phyloP scores from a whole-genome alignment of 1,140 invertebrate species.

The Drosophila busckii region DNA sequence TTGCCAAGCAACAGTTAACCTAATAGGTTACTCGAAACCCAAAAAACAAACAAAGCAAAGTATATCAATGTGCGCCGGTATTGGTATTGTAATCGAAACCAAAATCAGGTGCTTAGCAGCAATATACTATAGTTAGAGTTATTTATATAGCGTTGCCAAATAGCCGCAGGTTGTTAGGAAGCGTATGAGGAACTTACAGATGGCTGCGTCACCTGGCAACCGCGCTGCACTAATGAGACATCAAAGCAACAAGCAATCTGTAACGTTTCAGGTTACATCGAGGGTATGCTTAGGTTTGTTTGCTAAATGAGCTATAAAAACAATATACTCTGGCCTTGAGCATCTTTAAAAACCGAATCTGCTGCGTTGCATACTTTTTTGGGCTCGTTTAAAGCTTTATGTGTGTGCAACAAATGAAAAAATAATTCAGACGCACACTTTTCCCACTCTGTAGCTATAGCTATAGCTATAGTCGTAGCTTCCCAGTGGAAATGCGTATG shows the following conservation, averaged over 20 bases:
- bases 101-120: constrained; percentile 35
- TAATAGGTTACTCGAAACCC: constrained; percentile 41
- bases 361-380: constrained; percentile 14
- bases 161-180: too few relatives aligned
- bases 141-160: too few relatives aligned
- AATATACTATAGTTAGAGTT: too few relatives aligned
- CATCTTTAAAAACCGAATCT: not conserved
- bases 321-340: constrained; percentile 20
- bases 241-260: constrained; percentile 58
- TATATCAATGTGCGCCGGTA: too few relatives aligned
- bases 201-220: constrained; percentile 67
- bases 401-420: constrained; percentile 67
- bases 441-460: not conserved
- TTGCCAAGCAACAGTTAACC: constrained; percentile 16
- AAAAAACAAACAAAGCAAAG: not conserved
- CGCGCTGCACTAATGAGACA: constrained; percentile 66
- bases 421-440: constrained; percentile 38
- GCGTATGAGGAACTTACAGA: too few relatives aligned
- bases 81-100: constrained; percentile 17
- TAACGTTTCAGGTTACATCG: constrained; percentile 56
- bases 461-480: constrained; percentile 3
- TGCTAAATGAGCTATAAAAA: constrained; percentile 44
- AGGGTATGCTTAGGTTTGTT: constrained; percentile 10
- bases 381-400: constrained; percentile 48
- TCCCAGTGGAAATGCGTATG: constrained; percentile 60